Evolutionary conservation across 2,113 vertebrate genomes (phyloP), one percentile per base, ranked within the genome.

Genomic region (Gracilinanus agilis): DNA sequence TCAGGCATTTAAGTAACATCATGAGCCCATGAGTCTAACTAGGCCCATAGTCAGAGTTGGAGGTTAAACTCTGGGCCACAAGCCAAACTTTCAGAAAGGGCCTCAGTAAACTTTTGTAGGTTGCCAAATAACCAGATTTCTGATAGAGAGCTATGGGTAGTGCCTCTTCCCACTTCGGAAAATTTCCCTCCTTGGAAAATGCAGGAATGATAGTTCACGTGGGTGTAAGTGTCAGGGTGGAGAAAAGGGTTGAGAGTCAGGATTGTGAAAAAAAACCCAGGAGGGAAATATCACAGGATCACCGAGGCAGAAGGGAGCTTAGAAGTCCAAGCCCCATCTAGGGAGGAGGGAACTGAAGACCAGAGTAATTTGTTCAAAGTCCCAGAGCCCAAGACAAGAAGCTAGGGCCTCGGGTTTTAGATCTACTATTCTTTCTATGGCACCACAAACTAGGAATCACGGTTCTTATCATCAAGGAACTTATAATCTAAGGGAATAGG

Each of bases 1-100:
- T 40, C 53, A 44, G 25, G 61, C 25, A 75, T 53, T 88, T 89
- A 92, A 40, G 0, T 34, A 88, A 91, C 19, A 88, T 53, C 54
- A 54, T 19, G 0, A 19, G 6, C 61, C 90, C 92, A 94, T 95
- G 90, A 53, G 54, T 96, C n/a, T 83, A 88, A 24, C 75, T 54
- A 88, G 88, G 53, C 53, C 27, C 11, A 12, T 23, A 12, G 83
- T 21, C 2, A 0, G 27, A 1, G 6, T 12, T 40, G 24, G 34
- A 75, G 61, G 40, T 55, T 44, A 53, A 91, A 92, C 53, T 16
- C 58, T 44, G 90, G 92, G 91, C 54, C 24, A 40, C 91, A 90
- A 95, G 83, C 27, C 55, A 40, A 40, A 53, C 53, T 90, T 83
- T 92, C 93, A 61, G 75, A 55, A 54, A 93, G 25, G 7, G 53